Evolutionary conservation across 2,888 invertebrate genomes (phyloP).

Genomic region (Fragum fragum): DNA sequence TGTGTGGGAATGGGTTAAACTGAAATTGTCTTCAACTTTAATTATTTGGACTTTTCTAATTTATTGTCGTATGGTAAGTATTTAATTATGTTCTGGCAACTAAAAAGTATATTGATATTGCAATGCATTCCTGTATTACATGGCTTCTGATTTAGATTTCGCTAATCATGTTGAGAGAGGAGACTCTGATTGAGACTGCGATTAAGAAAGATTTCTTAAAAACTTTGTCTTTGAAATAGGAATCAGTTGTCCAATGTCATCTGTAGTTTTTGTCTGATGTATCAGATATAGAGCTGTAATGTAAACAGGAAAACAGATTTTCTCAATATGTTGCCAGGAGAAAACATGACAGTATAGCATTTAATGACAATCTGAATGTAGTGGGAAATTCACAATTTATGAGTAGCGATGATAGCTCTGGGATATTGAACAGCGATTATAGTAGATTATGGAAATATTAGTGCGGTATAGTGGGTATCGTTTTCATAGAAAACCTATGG

Average conservation of each 20-base stretch:
- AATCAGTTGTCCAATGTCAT: neutral
- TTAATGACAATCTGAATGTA: constrained; percentile 5
- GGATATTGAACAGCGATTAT: constrained; percentile 21
- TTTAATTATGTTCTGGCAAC: no score
- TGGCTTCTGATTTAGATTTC: no score
- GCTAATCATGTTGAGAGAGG: no score
- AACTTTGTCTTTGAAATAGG: neutral
- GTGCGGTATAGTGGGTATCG: neutral
- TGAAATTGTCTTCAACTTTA: no score
- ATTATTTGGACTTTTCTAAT: no score
- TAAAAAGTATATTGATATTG: no score
- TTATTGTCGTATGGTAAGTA: no score
- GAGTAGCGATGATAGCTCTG: constrained; percentile 14
- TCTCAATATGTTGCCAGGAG: constrained; percentile 9
- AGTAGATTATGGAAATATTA: constrained; percentile 19
- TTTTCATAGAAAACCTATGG: neutral
- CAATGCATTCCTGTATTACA: no score
- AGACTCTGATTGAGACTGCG: no score
- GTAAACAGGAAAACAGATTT: constrained; percentile 5
- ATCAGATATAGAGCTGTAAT: constrained; percentile 1
- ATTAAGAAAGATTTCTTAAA: no score
- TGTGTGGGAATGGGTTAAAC: no score
- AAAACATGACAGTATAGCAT: constrained; percentile 5
- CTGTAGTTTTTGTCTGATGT: neutral
- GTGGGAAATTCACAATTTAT: constrained; percentile 14